Evolutionary conservation across 35 echinoderm and acorn worm species (phyloP).

Genomic region (Ophioderma brevispina): DNA sequence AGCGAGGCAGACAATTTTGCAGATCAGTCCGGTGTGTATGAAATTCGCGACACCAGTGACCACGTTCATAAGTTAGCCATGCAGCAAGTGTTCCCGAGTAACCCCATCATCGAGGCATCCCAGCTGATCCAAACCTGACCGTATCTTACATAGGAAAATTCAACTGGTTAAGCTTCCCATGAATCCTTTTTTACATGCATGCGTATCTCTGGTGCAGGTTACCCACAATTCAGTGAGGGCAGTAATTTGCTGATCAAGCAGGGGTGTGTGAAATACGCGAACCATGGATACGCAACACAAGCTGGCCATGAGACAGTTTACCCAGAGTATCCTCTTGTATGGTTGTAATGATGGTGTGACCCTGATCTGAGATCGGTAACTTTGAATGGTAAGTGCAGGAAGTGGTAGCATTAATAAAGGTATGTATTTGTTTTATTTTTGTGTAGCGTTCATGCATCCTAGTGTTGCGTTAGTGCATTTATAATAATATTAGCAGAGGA

Average conservation of each 20-base stretch:
- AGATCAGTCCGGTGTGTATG: slow-evolving; percentile 95
- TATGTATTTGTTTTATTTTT: too few species aligned
- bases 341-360: slow-evolving; percentile 77
- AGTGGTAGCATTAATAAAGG: too few species aligned
- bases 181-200: too few species aligned
- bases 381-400: slow-evolving; percentile 65
- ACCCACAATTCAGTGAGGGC: slow-evolving; percentile 64
- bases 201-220: background rate
- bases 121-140: slow-evolving; percentile 38
- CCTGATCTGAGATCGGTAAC: slow-evolving; percentile 81
- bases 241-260: slow-evolving; percentile 91
- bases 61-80: slow-evolving; percentile 72
- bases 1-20: slow-evolving; percentile 86
- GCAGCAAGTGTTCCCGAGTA: slow-evolving; percentile 63
- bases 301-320: slow-evolving; percentile 85
- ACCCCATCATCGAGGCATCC: slow-evolving; percentile 75
- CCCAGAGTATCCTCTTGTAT: slow-evolving; percentile 51
- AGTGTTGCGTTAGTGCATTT: too few species aligned
- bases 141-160: slow-evolving; percentile 65
- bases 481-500: too few species aligned
- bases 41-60: slow-evolving; percentile 74
- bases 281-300: slow-evolving; percentile 56
- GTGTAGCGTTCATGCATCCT: too few species aligned
- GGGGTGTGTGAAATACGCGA: slow-evolving; percentile 94
- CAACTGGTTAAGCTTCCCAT: slow-evolving; percentile 36